A percentile compares a stretch with the other conserved stretches of the same genome.
phyloP scores from a whole-genome alignment of 2,113 vertebrate species.

The Puma concolor region DNA sequence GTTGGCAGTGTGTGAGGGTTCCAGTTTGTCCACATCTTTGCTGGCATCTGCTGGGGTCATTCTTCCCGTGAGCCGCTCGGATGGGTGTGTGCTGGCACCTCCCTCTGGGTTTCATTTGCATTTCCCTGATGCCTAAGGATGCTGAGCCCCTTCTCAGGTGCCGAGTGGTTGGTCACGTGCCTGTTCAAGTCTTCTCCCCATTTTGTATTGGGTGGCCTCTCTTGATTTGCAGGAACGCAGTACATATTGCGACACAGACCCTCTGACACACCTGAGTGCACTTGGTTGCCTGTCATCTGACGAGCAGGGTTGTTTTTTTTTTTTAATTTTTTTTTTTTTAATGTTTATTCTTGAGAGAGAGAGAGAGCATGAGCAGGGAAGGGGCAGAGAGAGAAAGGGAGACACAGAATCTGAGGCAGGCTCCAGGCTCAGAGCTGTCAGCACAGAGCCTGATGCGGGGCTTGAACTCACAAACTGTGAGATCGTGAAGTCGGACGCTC shows the following conservation, averaged over 20 bases:
- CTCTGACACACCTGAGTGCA: background rate
- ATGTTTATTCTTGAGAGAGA: too few relatives aligned
- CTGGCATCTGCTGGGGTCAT: background rate
- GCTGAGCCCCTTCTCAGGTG: background rate
- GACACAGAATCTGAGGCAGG: too few relatives aligned
- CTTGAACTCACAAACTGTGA: too few relatives aligned
- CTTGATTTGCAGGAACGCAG: background rate
- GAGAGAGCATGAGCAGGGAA: too few relatives aligned
- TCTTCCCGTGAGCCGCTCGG: background rate
- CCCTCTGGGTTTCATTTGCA: background rate
- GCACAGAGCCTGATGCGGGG: too few relatives aligned
- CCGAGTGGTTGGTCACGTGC: accelerated
- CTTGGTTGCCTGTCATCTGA: background rate
- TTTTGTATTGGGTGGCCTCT: background rate
- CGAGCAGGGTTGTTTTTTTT: background rate
- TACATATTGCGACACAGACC: too few relatives aligned
- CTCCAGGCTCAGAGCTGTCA: too few relatives aligned
- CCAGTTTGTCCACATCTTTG: background rate
- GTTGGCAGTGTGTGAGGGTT: background rate
- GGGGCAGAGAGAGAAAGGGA: too few relatives aligned
- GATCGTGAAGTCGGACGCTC: too few relatives aligned
- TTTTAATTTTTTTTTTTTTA: background rate
- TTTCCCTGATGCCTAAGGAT: background rate
- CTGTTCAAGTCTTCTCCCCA: background rate
- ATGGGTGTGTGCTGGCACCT: background rate